Evolutionary conservation across 2,797 vertebrate genomes (phyloP), one percentile per base, ranked within the genome.

Genomic region (Gila robusta): DNA sequence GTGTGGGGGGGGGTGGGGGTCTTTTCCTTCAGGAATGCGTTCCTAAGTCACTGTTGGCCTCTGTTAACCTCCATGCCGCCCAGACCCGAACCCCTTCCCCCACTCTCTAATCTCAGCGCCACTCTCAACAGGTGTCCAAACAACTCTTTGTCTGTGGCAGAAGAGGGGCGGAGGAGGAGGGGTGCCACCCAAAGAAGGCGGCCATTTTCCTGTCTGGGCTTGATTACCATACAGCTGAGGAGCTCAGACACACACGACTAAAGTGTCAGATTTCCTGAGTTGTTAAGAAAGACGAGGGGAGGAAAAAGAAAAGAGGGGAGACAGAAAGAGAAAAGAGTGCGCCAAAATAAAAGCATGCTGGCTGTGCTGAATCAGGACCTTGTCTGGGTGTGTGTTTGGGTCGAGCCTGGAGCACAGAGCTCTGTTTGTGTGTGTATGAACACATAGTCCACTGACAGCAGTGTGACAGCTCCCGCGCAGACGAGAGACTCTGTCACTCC

Each of bases 181-280:
- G 89, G 90, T 93, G 90, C 93, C 90, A 83, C 92, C 92, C 92
- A 93, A 94, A 95, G 95, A 93, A 95, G 93, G 93, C 94, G 92
- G 94, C 94, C 91, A 95, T 95, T 96, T 96, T 97, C 95, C 95
- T 95, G 94, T 94, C 95, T 90, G 91, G 89, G 91, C 91, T 94
- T 96, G 91, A 96, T 98, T 97, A 97, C 89, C 97, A 97, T 97
- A 97, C 97, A 97, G 97, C 97, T 98, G 97, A 97, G 94, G 94
- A 90, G 88, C 92, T 93, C 90, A 93, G 91, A 89, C 87, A 80
- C 74, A 89, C 83, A 78, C 91, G 93, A 93, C 91, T 91, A 93
- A 90, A 91, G 88, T 93, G 91, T 95, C 92, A 95, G 91, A 95
- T 95, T 94, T 94, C 93, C 93, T 93, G 90, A 89, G 93, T 92